Base-by-base conservation (phyloP, 2,888 invertebrate genomes). In the Leucophora obtusa region DNA sequence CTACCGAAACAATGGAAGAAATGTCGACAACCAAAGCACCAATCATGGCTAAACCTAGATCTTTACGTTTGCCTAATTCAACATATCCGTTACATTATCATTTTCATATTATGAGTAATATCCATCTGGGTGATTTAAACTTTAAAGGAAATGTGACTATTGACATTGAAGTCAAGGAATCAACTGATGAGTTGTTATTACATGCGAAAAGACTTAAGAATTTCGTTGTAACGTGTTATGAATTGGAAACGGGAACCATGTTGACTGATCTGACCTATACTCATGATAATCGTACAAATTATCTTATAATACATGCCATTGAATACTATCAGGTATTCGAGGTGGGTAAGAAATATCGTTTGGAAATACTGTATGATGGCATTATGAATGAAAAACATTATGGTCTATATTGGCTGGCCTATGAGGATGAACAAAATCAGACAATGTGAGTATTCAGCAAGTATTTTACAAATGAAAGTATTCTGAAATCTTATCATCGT, bases 351-450 rank as follows among this genome's bases (percentile, higher is more conserved):
- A 84, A 69, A 5, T 89, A 86, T 82, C 88, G 87, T 1, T 71
- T 90, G 14, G 84, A 91, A 73, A 93, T 95, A 78, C 86, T 90
- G 0, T 96, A 93, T 84, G 87, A 86, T 0, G 94, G 93, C 0
- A 87, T 88, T 3, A 92, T 94, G 72, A 92, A 92, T 43, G 91
- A 91, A 17, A 92, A 93, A 51, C 91, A 94, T 87, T 92, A 92
- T 72, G 95, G 95, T 18, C 91, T 95, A 28, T 94, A 94, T 83
- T 89, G 92, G 28, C 92, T 93, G 43, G 92, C 91, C 2, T 94
- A 93, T 71, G 62, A 78, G 18, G 88, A 91, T 51, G 82, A 83
- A 24, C 35, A 82, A 11, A 90, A 84, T 43, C 85, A 86, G 11
- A 86, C 93, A n/a, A 84, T 85, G 89, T 89, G 84, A 87, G 89